Evolutionary conservation across 2,888 invertebrate species (phyloP), one percentile per base, ranked within the genome.

Genomic region (Brassicogethes aeneus): DNA sequence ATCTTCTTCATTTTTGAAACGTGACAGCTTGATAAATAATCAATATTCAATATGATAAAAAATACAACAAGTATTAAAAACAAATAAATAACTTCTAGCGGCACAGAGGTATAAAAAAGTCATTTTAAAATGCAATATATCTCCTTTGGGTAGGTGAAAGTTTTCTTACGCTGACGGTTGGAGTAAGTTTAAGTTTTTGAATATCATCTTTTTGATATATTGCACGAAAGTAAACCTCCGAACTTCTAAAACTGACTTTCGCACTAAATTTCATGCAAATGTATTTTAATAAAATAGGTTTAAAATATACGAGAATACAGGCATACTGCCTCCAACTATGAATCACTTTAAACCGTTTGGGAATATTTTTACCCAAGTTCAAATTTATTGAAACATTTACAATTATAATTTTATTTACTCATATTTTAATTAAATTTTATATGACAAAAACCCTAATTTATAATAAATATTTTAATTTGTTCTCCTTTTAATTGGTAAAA

Each of bases 141-240:
- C 64, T 62, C 55, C 53, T 58, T 53, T 45, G 53, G 55, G 48
- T 54, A 50, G 52, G 55, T 50, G 52, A 60, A 62, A 62, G 53
- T 59, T 63, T 58, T 53, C 54, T 52, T 57, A 56, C 56, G 62
- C 60, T 59, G 61, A 62, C 61, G 61, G 59, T 58, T 62, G 59
- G 56, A 64, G 60, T 62, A 61, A 61, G 60, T 62, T 62, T 57
- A 57, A 52, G 47, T 53, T 62, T 61, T 55, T 53, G 60, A 62
- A 61, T 60, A 61, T 58, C 60, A 60, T 63, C 61, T 56, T 52
- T 59, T 58, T 63, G 62, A 63, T 62, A 63, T 63, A 63, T 63
- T 56, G 59, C 59, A 48, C 44, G 49, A 57, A 56, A 59, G 51
- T 53, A 55, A 49, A 51, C 51, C 23, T 5, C 5, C 23, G 23